Base-by-base conservation (phyloP, 2,797 vertebrate genomes). In the Hoplostethus atlanticus region DNA sequence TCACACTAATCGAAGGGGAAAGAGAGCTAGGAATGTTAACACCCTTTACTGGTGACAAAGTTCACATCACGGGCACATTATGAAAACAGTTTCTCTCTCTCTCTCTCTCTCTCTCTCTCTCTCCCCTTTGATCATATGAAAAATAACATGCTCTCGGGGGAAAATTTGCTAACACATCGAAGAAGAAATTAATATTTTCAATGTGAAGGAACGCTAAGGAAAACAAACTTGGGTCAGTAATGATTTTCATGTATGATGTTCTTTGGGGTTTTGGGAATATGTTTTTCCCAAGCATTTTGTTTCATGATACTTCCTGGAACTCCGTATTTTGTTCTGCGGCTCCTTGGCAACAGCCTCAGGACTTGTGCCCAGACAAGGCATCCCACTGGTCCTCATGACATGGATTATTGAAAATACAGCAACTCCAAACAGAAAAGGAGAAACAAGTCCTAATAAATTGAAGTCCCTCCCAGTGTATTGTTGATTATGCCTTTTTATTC, bases 1-100 rank as follows among this genome's bases (percentile, higher is more conserved):
- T 75, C 40, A 62, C 34, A 55, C 8, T 10, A 10, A 4, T 8
- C 1, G 31, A 40, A 40, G 8, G 38, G 6, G 9, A 40, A 40
- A 40, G 48, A 67, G 57, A 56, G 36, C 53, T 1, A 6, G 10
- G 66, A 59, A 73, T 80, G 80, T 77, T 73, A 77, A 51, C 56
- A 72, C 17, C 54, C 50, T 12, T 9, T 21, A 28, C 57, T 62
- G 64, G 75, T 52, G 68, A 85, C 65, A 75, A 84, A 79, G 91
- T 91, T 92, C 89, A 92, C 25, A 70, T 59, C 25, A 9, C 16
- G 80, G 85, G 89, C 89, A 88, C 50, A 44, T 85, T 85, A 88
- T 83, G 71, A 86, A 84, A 81, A 66, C 64, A 58, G 52, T 25
- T 28, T 57, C n/a, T 38, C 52, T 28, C 17, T 44, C 7, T 56